Conservation (phyloP, 2,797 vertebrate genomes). For the Pseudochromis fuscus region DNA sequence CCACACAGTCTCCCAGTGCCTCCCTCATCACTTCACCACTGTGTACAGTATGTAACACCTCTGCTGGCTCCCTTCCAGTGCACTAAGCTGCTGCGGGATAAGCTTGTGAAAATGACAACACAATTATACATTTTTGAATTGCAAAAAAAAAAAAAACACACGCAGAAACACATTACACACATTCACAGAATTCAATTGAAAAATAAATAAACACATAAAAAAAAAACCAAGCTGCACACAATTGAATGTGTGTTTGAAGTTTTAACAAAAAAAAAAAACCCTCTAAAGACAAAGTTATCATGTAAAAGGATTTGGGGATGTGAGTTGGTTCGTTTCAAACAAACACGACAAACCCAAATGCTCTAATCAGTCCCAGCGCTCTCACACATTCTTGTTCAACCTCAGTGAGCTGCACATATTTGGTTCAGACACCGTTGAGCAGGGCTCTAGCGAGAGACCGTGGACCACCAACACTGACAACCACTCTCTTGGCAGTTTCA, state of each 20-base stretch:
- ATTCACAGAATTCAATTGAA: constrained; percentile 27
- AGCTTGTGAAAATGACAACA: constrained; percentile 63
- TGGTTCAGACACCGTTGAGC: constrained; percentile 55
- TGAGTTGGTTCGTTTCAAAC: constrained; percentile 71
- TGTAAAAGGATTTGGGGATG: constrained; percentile 66
- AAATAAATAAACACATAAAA: too few relatives aligned
- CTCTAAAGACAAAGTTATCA: constrained; percentile 50
- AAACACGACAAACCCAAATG: constrained; percentile 70
- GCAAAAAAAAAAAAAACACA: constrained; percentile 47
- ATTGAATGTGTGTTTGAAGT: constrained; percentile 23
- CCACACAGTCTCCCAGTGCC: not conserved
- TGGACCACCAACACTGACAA: constrained; percentile 83
- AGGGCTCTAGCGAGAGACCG: constrained; percentile 49
- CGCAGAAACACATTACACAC: too few relatives aligned
- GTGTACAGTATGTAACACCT: constrained; percentile 44
- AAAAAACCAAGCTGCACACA: constrained; percentile 1
- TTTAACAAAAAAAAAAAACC: too few relatives aligned
- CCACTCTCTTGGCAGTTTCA: constrained; percentile 77
- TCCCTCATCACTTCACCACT: constrained; percentile 13
- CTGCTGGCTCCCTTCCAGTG: constrained; percentile 53
- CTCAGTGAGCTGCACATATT: constrained; percentile 54
- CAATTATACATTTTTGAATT: constrained; percentile 60
- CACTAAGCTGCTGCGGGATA: constrained; percentile 52
- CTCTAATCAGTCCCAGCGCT: constrained; percentile 76
- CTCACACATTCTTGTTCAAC: constrained; percentile 59